phyloP scores from a whole-genome alignment of 2,797 vertebrate genomes.

The Sebastes steindachneri region DNA sequence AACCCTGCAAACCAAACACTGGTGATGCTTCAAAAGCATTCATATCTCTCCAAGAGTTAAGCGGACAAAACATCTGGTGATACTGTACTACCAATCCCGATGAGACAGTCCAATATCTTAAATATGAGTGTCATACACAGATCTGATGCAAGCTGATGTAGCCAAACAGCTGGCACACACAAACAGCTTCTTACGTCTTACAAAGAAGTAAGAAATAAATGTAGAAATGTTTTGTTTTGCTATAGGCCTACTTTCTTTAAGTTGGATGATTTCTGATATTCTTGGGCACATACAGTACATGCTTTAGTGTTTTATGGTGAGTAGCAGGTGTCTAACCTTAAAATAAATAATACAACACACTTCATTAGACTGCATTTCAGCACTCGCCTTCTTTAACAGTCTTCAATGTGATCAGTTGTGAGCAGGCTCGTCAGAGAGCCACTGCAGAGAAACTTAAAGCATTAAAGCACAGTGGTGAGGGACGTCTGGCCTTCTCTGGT shows the following conservation, averaged over 20 bases:
- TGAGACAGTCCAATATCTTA: neutral
- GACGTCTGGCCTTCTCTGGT: slow-evolving; percentile 27
- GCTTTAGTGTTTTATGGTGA: neutral
- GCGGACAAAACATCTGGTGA: neutral
- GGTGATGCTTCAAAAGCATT: neutral
- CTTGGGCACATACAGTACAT: neutral
- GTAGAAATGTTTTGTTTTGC: neutral
- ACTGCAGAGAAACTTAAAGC: neutral
- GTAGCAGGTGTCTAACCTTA: neutral
- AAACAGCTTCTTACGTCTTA: neutral
- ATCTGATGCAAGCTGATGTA: neutral
- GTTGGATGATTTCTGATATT: neutral
- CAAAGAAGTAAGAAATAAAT: neutral
- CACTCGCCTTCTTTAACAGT: neutral
- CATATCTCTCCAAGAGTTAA: neutral
- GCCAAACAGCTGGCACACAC: neutral
- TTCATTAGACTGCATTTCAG: neutral
- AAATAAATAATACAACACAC: neutral
- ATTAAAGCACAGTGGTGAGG: neutral
- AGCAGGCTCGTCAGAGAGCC: neutral
- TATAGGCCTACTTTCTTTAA: neutral
- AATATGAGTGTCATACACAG: neutral
- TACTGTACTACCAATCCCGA: neutral
- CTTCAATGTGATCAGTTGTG: neutral
- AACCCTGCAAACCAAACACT: neutral